Conservation (phyloP, 2,113 vertebrate genomes). For the Proteles cristata region DNA sequence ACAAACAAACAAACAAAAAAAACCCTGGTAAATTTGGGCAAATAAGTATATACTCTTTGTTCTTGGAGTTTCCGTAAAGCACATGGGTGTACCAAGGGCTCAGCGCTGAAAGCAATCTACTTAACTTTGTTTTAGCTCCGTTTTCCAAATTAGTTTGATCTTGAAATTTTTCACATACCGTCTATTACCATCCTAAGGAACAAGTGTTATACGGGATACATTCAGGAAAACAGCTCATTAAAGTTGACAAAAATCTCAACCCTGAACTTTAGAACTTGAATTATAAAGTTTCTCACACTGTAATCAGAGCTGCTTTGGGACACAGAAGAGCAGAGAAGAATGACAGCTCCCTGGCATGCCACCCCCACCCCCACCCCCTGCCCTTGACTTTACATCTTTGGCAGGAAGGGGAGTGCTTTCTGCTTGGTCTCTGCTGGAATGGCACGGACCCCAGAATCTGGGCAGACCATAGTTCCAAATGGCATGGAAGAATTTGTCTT, state of each 20-base stretch:
- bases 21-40: not conserved
- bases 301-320: not conserved
- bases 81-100: not conserved
- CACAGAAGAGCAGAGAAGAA: not conserved
- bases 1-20: not conserved
- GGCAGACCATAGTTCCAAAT: not conserved
- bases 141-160: not conserved
- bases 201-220: not conserved
- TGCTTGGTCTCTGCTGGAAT: not conserved
- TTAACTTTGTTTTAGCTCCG: not conserved
- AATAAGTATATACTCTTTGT: not conserved
- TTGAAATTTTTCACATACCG: not conserved
- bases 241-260: not conserved
- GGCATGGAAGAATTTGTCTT: not conserved
- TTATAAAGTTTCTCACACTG: not conserved
- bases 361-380: not conserved
- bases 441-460: not conserved
- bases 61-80: not conserved
- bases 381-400: not conserved
- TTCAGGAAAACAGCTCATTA: constrained; percentile 40
- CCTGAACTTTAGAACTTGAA: not conserved
- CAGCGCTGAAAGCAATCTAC: not conserved
- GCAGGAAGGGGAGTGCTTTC: not conserved
- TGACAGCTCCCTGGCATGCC: too few relatives aligned
- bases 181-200: not conserved